These are phyloP conservation scores for Neomicropteryx cornuta DNA, from an alignment of 1,140 invertebrate genomes.

Conservation along the genomic window DNA sequence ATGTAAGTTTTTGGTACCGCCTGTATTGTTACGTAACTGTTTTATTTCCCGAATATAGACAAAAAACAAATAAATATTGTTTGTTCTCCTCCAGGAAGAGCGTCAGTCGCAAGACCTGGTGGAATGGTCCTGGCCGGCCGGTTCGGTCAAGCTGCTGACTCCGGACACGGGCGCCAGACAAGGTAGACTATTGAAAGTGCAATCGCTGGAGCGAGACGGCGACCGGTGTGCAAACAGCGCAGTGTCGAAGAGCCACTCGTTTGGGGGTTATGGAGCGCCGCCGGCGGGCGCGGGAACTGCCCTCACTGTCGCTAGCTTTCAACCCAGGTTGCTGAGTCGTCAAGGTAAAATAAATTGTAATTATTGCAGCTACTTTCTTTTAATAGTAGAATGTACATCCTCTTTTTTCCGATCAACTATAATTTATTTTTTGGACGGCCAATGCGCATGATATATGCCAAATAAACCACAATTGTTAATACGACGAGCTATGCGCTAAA, in stretches of 20 bases:
- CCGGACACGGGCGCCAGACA: not conserved
- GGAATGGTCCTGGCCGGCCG: not conserved
- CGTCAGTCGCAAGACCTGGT: not conserved
- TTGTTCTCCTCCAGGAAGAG: no score
- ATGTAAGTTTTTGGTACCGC: no score
- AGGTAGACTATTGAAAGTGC: not conserved
- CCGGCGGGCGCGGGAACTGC: constrained; percentile 28
- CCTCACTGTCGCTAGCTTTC: no score
- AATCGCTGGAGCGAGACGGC: no score
- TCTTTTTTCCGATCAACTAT: not conserved
- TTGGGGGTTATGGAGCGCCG: constrained; percentile 76
- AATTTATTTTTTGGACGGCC: not conserved
- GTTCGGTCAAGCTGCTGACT: not conserved
- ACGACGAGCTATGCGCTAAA: not conserved
- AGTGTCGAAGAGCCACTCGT: constrained; percentile 77
- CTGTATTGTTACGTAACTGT: no score
- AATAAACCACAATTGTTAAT: not conserved
- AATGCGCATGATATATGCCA: not conserved
- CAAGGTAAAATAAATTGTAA: constrained; percentile 42
- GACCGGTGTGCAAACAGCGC: no score
- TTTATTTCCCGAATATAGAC: no score
- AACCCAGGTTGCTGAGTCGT: constrained; percentile 53
- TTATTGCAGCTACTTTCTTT: not conserved
- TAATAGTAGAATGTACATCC: not conserved
- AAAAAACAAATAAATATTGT: no score